Evolutionary conservation across 37 sponge, comb jelly and placozoan species (phyloP).

Genomic region (Beroe ovata): DNA sequence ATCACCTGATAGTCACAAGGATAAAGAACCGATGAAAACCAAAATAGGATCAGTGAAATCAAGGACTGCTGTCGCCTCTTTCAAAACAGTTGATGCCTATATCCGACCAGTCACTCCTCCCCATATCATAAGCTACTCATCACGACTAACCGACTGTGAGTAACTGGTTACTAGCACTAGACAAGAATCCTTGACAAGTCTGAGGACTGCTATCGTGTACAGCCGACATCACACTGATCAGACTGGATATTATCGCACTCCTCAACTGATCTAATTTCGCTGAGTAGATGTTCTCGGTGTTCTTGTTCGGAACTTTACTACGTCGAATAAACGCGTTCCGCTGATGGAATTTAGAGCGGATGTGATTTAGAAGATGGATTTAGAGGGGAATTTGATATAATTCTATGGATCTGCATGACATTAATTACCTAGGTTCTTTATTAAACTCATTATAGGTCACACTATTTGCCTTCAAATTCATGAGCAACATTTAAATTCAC

Average conservation of each 20-base stretch:
- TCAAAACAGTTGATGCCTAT: too few relatives aligned
- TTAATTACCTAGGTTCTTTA: too few relatives aligned
- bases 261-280: not conserved
- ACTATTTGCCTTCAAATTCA: too few relatives aligned
- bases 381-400: too few relatives aligned
- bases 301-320: not conserved
- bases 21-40: not conserved
- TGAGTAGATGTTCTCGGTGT: slow-evolving; percentile 24
- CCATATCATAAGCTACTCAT: too few relatives aligned
- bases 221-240: slow-evolving; percentile 28
- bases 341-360: not conserved
- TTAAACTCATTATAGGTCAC: too few relatives aligned
- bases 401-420: too few relatives aligned
- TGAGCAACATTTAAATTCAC: too few relatives aligned
- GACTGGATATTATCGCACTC: slow-evolving; percentile 46
- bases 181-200: slow-evolving; percentile 36
- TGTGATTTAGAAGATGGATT: too few relatives aligned
- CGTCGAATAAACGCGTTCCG: slow-evolving; percentile 25
- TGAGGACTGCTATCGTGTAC: slow-evolving; percentile 23
- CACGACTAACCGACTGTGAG: slow-evolving; percentile 14
- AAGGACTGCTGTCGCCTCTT: too few relatives aligned
- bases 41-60: too few relatives aligned
- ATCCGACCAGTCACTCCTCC: too few relatives aligned
- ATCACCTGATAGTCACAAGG: slow-evolving; percentile 14
- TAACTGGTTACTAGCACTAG: slow-evolving; percentile 45